Evolutionary conservation across 2,888 invertebrate genomes (phyloP).

Genomic region (Dendrolimus houi): DNA sequence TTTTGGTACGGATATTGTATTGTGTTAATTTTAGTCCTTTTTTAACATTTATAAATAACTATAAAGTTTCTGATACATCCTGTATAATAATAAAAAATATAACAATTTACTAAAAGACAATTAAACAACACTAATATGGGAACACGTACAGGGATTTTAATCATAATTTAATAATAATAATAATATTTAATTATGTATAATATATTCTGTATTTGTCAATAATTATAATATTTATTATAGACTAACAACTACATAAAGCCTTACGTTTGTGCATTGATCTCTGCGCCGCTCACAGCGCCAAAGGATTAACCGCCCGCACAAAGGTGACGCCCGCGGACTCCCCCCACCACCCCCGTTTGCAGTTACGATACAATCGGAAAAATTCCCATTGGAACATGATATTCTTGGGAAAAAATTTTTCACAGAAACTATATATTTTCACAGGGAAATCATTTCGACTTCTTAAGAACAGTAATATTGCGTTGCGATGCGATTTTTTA

Average conservation of each 20-base stretch:
- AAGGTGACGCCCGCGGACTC: constrained; percentile 6
- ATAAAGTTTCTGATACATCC: too few relatives aligned
- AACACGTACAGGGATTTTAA: constrained; percentile 47
- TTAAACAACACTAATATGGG: constrained; percentile 28
- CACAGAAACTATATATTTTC: too few relatives aligned
- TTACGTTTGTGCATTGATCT: constrained; percentile 52
- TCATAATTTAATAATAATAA: constrained; percentile 22
- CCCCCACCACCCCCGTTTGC: constrained; percentile 1
- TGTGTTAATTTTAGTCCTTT: too few relatives aligned
- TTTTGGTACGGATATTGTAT: too few relatives aligned
- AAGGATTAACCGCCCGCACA: constrained; percentile 2
- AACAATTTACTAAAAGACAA: constrained; percentile 19
- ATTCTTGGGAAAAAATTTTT: too few relatives aligned
- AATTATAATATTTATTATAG: constrained; percentile 33
- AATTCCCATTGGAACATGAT: too few relatives aligned
- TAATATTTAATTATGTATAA: constrained; percentile 8
- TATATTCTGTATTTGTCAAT: constrained; percentile 19
- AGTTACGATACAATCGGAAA: background rate
- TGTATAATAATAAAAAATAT: constrained; percentile 14
- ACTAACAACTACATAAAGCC: constrained; percentile 68
- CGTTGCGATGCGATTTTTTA: too few relatives aligned
- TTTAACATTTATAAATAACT: too few relatives aligned
- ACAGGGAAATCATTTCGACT: too few relatives aligned
- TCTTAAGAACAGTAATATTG: too few relatives aligned
- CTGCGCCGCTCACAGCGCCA: constrained; percentile 17